Conservation (phyloP, 2,888 invertebrate genomes). For the Pinctada fucata region DNA sequence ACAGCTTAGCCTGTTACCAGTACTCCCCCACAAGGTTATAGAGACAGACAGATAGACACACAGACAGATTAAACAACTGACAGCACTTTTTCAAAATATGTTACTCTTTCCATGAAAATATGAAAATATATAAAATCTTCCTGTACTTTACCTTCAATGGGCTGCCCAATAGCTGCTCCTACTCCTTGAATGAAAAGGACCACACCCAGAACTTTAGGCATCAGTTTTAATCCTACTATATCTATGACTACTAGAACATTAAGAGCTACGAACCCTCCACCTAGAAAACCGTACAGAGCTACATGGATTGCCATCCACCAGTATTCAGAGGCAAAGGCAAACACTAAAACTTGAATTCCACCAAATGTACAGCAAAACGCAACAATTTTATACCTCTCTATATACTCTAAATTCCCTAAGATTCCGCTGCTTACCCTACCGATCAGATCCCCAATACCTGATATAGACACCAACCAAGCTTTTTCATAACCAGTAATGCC, state of each 20-base stretch:
- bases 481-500: constrained; percentile 57
- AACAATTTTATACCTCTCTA: constrained; percentile 62
- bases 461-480: constrained; percentile 62
- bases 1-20: too few species aligned
- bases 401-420: constrained; percentile 56
- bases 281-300: constrained; percentile 66
- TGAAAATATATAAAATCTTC: too few species aligned
- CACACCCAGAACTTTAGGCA: constrained; percentile 64
- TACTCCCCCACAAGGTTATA: too few species aligned
- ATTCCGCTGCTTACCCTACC: constrained; percentile 60
- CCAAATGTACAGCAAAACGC: constrained; percentile 47
- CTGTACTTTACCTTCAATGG: constrained; percentile 57
- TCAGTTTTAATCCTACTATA: constrained; percentile 59
- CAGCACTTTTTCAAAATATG: too few species aligned
- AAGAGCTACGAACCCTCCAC: constrained; percentile 63
- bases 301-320: constrained; percentile 58
- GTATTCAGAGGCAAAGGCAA: constrained; percentile 52
- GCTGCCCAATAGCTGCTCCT: constrained; percentile 65
- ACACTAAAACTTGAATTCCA: constrained; percentile 57
- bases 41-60: too few species aligned
- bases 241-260: constrained; percentile 65
- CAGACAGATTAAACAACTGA: too few species aligned
- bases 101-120: too few species aligned
- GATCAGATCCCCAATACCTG: constrained; percentile 65
- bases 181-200: constrained; percentile 66